Evolutionary conservation across 2,113 vertebrate genomes (phyloP).

Genomic region (Tichodroma muraria): DNA sequence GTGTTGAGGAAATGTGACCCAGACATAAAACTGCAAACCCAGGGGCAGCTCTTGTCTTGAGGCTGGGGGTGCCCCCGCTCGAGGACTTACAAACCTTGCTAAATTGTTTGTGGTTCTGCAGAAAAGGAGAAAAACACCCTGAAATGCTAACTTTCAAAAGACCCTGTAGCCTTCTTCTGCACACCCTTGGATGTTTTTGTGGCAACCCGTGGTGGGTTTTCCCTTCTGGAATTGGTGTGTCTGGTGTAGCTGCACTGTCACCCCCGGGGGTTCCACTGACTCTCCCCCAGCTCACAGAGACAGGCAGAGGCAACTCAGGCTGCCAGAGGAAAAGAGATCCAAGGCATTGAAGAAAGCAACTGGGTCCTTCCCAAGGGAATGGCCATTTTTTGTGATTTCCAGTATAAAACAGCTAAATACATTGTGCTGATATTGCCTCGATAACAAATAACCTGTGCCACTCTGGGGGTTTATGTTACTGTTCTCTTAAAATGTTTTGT

Average conservation of each 20-base stretch:
- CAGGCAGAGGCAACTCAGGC: neutral
- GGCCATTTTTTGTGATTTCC: neutral
- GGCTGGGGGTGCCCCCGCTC: accelerated
- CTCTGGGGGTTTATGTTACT: neutral
- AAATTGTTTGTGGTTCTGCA: neutral
- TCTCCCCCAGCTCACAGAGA: neutral
- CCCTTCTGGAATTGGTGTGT: neutral
- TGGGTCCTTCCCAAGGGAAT: neutral
- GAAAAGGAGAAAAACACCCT: neutral
- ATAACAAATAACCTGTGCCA: neutral
- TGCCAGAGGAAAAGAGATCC: neutral
- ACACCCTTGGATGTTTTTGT: accelerated
- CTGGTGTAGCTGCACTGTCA: too few species aligned
- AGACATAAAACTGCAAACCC: neutral
- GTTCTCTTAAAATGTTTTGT: neutral
- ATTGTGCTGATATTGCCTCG: neutral
- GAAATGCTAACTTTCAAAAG: neutral
- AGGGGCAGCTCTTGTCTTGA: neutral
- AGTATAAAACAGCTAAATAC: neutral
- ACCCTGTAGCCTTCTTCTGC: neutral
- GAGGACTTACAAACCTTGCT: neutral
- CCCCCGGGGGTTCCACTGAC: accelerated
- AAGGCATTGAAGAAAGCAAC: neutral
- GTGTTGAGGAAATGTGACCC: neutral
- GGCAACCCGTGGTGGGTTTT: accelerated